phyloP scores from a whole-genome alignment of 2,797 vertebrate genomes.

The Gambusia yucatana region DNA sequence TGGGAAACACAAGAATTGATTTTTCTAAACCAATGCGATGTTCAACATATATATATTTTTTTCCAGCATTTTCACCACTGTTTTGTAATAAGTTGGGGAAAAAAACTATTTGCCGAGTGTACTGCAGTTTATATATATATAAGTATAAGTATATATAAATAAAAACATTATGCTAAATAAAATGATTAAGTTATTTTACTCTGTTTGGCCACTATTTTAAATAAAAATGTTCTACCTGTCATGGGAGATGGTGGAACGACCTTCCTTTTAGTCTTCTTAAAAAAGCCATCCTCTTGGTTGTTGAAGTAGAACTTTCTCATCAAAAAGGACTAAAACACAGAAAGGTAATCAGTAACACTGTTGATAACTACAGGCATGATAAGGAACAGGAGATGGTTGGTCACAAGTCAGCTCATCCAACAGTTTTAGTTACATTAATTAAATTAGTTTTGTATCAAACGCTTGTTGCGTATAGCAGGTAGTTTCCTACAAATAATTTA shows the following conservation, averaged over 20 bases:
- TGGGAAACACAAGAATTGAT: slow-evolving; percentile 58
- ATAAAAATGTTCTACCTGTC: slow-evolving; percentile 85
- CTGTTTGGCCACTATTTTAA: not conserved
- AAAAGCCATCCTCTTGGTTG: slow-evolving; percentile 98
- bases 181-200: not conserved
- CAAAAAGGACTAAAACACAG: slow-evolving; percentile 89
- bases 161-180: not conserved
- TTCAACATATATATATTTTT: too few relatives aligned
- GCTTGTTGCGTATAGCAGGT: not conserved
- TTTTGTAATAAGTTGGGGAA: not conserved
- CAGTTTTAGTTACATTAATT: not conserved
- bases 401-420: not conserved
- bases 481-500: not conserved
- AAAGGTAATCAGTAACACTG: not conserved
- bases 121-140: not conserved
- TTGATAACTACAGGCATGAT: not conserved
- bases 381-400: not conserved
- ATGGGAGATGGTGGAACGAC: slow-evolving; percentile 98
- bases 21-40: not conserved
- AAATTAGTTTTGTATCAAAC: not conserved
- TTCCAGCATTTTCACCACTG: too few relatives aligned
- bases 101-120: not conserved
- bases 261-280: slow-evolving; percentile 99
- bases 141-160: too few relatives aligned
- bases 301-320: slow-evolving; percentile 99